Evolutionary conservation across 2,113 vertebrate genomes (phyloP).

Genomic region (Megaceryle torquata): DNA sequence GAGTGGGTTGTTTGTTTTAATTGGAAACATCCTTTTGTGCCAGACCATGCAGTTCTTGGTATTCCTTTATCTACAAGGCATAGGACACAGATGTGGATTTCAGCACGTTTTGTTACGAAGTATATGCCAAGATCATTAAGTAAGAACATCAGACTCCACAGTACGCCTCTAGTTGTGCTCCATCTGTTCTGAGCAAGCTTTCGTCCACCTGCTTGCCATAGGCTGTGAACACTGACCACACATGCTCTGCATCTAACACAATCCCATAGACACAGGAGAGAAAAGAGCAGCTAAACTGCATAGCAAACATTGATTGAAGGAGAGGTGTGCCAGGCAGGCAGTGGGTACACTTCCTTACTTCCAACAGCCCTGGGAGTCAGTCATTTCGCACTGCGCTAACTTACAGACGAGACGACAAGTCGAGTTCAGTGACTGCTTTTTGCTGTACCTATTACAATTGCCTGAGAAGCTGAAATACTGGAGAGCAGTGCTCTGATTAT

Average conservation of each 20-base stretch:
- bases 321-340: neutral
- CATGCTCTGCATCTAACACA: neutral
- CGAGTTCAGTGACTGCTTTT: neutral
- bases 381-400: neutral
- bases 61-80: neutral
- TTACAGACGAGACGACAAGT: neutral
- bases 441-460: neutral
- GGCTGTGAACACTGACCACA: neutral
- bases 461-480: neutral
- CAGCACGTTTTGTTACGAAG: neutral
- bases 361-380: neutral
- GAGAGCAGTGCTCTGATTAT: neutral
- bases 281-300: neutral
- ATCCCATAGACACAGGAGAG: accelerated
- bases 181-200: neutral
- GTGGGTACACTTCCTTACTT: neutral
- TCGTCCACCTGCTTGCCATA: neutral
- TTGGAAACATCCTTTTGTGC: neutral
- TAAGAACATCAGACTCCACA: neutral
- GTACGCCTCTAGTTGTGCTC: neutral
- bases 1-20: neutral
- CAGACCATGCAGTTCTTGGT: neutral
- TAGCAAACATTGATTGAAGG: neutral
- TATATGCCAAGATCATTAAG: neutral
- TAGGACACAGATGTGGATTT: constrained; percentile 1